Evolutionary conservation across 2,797 vertebrate species (phyloP), one percentile per base, ranked within the genome.

Genomic region (Tamandua tetradactyla): DNA sequence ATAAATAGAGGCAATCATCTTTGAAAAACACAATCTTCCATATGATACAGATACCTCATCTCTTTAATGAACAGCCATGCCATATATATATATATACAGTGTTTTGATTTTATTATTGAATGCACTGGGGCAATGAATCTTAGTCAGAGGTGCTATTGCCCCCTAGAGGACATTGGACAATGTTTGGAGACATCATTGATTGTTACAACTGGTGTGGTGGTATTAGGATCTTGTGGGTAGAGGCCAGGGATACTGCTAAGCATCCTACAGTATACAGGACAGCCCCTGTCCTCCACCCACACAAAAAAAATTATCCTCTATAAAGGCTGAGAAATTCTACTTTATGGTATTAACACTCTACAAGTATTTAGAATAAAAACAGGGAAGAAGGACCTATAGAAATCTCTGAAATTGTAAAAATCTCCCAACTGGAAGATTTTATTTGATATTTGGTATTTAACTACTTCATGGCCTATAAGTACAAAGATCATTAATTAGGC

Each of bases 361-460:
- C 7, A 55, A 64, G n/a, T 91, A 42, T 61, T 85, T 37, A 85
- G 37, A 89, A 69, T 49, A 89, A 72, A n/a, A n/a, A n/a, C n/a
- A 10, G 32, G 27, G 9, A 18, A 47, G 23, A 52, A 22, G 40
- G 10, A 49, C 10, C 76, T 32, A 52, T 6, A 78, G 49, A 82
- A 91, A 72, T 89, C 40, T 72, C 66, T 14, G 64, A 91, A 69
- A 87, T 74, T 30, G 68, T 92, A 17, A 64, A 96, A 95, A 62
- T 84, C 66, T 91, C 85, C 47, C n/a, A 83, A 71, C 2, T 37
- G 44, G 32, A 86, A 90, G 35, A 49, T 18, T 62, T 37, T 35
- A 47, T 79, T 84, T 62, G 32, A 59, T 49, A 66, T 85, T 74
- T 81, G 7, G 6, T 82, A 59, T 76, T 69, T 89, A 52, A 25